These are phyloP conservation scores for Octonoba sinensis DNA, from an alignment of 2,888 invertebrate genomes.

Conservation along the genomic window DNA sequence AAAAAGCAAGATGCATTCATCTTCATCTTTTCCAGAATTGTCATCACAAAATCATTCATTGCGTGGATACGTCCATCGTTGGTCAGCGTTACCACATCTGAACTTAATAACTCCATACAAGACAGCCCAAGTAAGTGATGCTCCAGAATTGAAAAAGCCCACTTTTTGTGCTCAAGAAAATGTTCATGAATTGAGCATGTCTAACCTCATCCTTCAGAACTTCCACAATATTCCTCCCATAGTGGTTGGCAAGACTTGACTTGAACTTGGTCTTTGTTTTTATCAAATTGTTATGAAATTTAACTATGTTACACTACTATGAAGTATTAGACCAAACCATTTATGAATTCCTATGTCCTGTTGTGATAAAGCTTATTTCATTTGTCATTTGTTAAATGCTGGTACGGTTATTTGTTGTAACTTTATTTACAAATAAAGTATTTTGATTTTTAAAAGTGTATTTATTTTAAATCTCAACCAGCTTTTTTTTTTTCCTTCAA, in stretches of 20 bases:
- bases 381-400: too few relatives aligned
- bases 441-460: too few relatives aligned
- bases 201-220: neutral
- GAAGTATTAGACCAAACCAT: neutral
- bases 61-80: too few relatives aligned
- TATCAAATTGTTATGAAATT: neutral
- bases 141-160: slow-evolving; percentile 2
- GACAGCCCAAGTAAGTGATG: neutral
- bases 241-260: slow-evolving; percentile 1
- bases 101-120: slow-evolving; percentile 10
- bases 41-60: neutral
- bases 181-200: slow-evolving; percentile 1
- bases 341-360: too few relatives aligned
- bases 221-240: neutral
- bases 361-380: too few relatives aligned
- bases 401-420: too few relatives aligned
- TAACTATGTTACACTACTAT: neutral
- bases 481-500: too few relatives aligned
- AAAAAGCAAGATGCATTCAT: slow-evolving; percentile 8
- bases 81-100: slow-evolving; percentile 4
- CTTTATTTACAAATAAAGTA: too few relatives aligned
- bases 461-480: too few relatives aligned
- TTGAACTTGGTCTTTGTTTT: neutral
- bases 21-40: slow-evolving; percentile 32
- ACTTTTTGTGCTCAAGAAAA: slow-evolving; percentile 16